Conservation (phyloP, 2,888 invertebrate genomes). For the Trichacis sp. region DNA sequence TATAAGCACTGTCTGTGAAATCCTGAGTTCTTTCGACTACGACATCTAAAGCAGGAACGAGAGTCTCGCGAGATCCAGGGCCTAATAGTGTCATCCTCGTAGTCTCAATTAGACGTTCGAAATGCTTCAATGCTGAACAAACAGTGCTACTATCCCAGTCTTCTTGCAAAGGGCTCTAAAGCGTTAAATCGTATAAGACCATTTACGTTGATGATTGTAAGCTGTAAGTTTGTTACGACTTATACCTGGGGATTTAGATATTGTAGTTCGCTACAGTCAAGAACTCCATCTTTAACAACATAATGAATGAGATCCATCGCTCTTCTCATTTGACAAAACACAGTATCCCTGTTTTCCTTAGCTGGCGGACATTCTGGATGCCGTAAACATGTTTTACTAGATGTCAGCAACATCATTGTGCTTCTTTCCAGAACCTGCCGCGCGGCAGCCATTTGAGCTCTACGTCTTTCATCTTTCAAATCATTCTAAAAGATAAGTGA, state of each 20-base stretch:
- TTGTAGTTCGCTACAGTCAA: slow-evolving; percentile 72
- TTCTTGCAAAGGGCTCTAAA: slow-evolving; percentile 70
- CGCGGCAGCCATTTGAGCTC: slow-evolving; percentile 97
- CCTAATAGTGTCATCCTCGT: slow-evolving; percentile 84
- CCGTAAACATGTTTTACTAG: slow-evolving; percentile 95
- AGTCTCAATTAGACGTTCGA: slow-evolving; percentile 88
- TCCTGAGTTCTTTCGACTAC: slow-evolving; percentile 96
- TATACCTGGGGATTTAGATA: slow-evolving; percentile 67
- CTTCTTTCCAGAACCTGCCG: slow-evolving; percentile 94
- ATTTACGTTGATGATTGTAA: too few species aligned
- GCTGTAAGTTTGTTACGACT: too few species aligned
- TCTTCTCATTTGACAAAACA: slow-evolving; percentile 96
- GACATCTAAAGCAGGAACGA: slow-evolving; percentile 88
- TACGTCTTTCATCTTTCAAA: slow-evolving; percentile 90
- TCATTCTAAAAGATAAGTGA: slow-evolving; percentile 74
- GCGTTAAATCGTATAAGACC: too few species aligned
- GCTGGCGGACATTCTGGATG: slow-evolving; percentile 95
- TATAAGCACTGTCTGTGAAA: slow-evolving; percentile 99
- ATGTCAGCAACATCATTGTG: slow-evolving; percentile 95
- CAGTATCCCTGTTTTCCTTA: slow-evolving; percentile 95
- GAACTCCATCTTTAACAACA: slow-evolving; percentile 96
- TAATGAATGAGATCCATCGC: slow-evolving; percentile 98
- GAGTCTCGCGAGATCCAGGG: slow-evolving; percentile 79
- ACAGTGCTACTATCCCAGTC: slow-evolving; percentile 82
- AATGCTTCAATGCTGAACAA: slow-evolving; percentile 84